Percentiles rank a stretch among this genome's conserved stretches.
Conservation (phyloP, 92 coral and sea anemone species). For the Parazoanthus darwini region DNA sequence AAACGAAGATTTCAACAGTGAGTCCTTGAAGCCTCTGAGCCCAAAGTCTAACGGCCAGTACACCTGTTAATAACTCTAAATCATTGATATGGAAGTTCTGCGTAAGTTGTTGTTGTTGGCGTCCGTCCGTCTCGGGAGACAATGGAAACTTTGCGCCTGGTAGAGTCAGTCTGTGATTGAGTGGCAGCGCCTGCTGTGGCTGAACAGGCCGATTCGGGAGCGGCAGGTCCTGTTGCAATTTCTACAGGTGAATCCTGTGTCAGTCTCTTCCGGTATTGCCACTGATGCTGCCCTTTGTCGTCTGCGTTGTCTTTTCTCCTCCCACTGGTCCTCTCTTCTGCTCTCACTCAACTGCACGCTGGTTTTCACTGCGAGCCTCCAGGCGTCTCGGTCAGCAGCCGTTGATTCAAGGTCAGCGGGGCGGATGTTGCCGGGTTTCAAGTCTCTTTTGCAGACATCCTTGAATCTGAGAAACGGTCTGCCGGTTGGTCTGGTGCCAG, state of each 20-base stretch:
- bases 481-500: constrained; percentile 12
- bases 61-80: constrained; percentile 45
- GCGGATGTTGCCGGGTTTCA: background rate
- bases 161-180: no score
- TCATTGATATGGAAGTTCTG: constrained; percentile 46
- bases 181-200: no score
- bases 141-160: no score
- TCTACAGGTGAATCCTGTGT: no score
- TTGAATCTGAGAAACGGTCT: constrained; percentile 4
- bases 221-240: no score
- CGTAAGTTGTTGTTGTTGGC: background rate
- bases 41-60: constrained; percentile 44
- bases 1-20: constrained; percentile 43
- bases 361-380: background rate
- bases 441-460: constrained; percentile 28
- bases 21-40: constrained; percentile 42
- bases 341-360: no score
- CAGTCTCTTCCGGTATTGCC: no score
- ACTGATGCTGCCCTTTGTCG: no score
- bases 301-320: no score
- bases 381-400: constrained; percentile 12
- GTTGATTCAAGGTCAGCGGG: constrained; percentile 1
- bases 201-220: no score
- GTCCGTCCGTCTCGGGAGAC: no score
- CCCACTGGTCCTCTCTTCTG: no score